A percentile compares a stretch with the other conserved stretches of the same genome.
Evolutionary conservation across 2,113 vertebrate genomes (phyloP).

Genomic region (Thalassarche chlororhynchos): DNA sequence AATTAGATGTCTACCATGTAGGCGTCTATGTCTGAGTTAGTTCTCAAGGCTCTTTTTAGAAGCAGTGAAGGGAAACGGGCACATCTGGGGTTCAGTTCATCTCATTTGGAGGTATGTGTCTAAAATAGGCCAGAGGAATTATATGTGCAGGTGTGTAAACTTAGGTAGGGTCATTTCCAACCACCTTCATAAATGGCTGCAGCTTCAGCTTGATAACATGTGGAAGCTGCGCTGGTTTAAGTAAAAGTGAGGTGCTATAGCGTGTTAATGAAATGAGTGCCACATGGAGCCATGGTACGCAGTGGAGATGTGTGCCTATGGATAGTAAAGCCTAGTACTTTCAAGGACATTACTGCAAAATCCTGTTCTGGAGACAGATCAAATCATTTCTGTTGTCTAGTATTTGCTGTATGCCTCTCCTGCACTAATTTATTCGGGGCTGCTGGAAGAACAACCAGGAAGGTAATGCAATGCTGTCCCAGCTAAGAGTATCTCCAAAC

Average conservation of each 20-base stretch:
- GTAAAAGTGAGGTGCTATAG: neutral
- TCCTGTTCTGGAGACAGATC: neutral
- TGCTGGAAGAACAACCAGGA: neutral
- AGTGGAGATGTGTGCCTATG: neutral
- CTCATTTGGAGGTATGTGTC: accelerated
- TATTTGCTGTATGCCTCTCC: neutral
- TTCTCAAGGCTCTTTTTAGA: neutral
- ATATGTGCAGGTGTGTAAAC: neutral
- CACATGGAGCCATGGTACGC: neutral
- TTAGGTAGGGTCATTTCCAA: neutral
- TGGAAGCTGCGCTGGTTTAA: neutral
- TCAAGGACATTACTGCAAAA: neutral
- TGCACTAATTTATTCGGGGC: neutral
- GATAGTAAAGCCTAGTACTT: neutral
- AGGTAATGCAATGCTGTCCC: neutral
- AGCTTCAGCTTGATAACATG: neutral
- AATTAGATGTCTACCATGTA: neutral
- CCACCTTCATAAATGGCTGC: neutral
- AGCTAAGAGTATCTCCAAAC: neutral
- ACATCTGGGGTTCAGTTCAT: neutral
- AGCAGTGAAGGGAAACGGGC: neutral
- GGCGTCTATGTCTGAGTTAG: neutral
- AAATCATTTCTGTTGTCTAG: neutral
- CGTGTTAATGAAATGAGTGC: neutral
- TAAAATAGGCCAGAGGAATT: neutral